Evolutionary conservation across 2,888 invertebrate species (phyloP).

Genomic region (Rhingia campestris): DNA sequence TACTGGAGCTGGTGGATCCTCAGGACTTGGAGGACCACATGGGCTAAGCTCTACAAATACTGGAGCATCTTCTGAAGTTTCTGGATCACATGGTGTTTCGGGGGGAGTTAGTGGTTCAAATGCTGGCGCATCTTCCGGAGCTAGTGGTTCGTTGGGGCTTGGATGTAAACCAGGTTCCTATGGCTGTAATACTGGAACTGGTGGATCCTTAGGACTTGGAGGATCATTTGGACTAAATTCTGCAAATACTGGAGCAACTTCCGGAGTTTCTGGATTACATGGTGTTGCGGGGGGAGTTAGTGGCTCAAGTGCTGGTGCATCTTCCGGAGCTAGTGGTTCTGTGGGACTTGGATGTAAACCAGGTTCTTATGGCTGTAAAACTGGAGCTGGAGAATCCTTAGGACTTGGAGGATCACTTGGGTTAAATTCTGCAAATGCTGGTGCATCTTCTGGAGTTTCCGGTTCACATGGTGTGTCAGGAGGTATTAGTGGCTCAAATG

Average conservation of each 20-base stretch:
- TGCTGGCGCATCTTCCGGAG: too few species aligned
- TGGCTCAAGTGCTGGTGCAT: neutral
- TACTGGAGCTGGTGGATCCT: too few species aligned
- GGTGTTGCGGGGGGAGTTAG: neutral
- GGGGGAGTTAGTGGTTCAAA: neutral
- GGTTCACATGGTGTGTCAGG: neutral
- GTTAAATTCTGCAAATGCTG: neutral
- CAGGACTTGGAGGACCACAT: too few species aligned
- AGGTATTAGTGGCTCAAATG: too few species aligned
- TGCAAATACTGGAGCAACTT: constrained; percentile 26
- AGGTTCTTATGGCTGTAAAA: neutral
- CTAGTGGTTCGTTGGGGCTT: neutral
- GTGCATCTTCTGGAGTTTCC: neutral
- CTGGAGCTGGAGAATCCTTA: neutral
- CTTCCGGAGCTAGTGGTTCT: neutral
- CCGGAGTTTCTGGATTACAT: neutral
- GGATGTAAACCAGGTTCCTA: too few species aligned
- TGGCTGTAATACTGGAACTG: too few species aligned
- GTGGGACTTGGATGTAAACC: neutral
- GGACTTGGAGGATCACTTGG: too few species aligned
- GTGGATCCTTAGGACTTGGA: neutral
- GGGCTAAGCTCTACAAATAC: neutral
- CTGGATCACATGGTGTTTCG: neutral
- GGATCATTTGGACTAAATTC: constrained; percentile 5
- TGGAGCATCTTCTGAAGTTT: constrained; percentile 6